These are phyloP conservation scores for Monopis laevigella DNA, from an alignment of 2,888 invertebrate genomes.

Conservation along the genomic window DNA sequence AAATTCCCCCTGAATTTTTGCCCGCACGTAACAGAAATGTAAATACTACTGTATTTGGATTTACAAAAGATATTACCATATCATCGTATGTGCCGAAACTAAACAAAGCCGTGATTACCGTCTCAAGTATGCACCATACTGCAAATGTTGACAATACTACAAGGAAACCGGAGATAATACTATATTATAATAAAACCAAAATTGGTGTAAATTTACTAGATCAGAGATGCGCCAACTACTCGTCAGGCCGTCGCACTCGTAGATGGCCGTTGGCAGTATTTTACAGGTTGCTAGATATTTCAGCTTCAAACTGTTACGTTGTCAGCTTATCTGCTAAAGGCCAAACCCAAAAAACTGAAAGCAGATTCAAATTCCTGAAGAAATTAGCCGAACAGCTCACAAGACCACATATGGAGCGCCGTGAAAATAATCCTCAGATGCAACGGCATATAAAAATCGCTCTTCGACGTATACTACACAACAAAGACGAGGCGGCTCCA, in stretches of 20 bases:
- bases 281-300: slow-evolving; percentile 16
- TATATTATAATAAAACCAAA: slow-evolving; percentile 15
- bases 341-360: slow-evolving; percentile 16
- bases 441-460: slow-evolving; percentile 17
- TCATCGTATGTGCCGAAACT: slow-evolving; percentile 18
- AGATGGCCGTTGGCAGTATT: slow-evolving; percentile 14
- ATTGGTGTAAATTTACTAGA: slow-evolving; percentile 13
- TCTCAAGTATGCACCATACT: slow-evolving; percentile 19
- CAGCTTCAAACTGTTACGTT: slow-evolving; percentile 17
- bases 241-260: slow-evolving; percentile 13
- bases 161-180: slow-evolving; percentile 15
- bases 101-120: slow-evolving; percentile 17
- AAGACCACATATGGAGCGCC: slow-evolving; percentile 19
- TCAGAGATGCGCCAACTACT: slow-evolving; percentile 15
- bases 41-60: slow-evolving; percentile 15
- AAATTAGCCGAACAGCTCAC: slow-evolving; percentile 19
- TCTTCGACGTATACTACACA: not conserved
- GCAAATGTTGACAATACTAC: slow-evolving; percentile 8
- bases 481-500: slow-evolving; percentile 3
- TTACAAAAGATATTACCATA: slow-evolving; percentile 16
- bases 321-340: slow-evolving; percentile 2
- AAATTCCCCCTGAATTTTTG: slow-evolving; percentile 15
- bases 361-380: slow-evolving; percentile 19
- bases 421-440: slow-evolving; percentile 15
- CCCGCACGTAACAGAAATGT: slow-evolving; percentile 11